Conservation (phyloP, 2,888 invertebrate species). For the Drosophila dives region DNA sequence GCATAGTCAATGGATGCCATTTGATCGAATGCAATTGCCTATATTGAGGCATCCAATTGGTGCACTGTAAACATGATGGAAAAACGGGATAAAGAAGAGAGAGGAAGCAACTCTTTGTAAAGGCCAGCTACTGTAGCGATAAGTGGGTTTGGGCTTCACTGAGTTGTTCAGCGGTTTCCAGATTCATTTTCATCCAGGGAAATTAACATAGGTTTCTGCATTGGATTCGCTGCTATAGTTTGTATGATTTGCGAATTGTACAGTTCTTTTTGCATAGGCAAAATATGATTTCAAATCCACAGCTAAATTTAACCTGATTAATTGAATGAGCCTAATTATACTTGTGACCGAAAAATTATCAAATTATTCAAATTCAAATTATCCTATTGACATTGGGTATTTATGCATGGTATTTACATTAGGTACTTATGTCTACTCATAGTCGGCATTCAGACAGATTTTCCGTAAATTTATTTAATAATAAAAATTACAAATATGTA, state of each 20-base stretch:
- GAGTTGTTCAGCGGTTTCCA: conserved; percentile 23
- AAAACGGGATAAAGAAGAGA: not conserved
- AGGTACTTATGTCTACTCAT: not conserved
- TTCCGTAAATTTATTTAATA: not conserved
- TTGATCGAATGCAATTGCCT: conserved; percentile 85
- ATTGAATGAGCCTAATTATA: not conserved
- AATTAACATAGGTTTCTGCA: conserved; percentile 54
- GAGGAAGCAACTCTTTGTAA: not conserved
- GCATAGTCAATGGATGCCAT: conserved; percentile 83
- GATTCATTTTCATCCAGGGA: conserved; percentile 28
- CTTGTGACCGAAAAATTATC: conserved; percentile 1
- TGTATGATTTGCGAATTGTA: conserved; percentile 58
- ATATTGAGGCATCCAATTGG: conserved; percentile 93
- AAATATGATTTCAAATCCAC: conserved; percentile 41
- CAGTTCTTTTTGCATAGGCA: conserved; percentile 47
- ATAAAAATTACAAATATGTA: too few relatives aligned
- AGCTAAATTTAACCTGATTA: conserved; percentile 35
- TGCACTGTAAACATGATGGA: conserved; percentile 85
- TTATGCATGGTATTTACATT: not conserved
- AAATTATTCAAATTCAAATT: not conserved
- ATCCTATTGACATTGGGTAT: conserved; percentile 1
- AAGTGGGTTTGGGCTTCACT: conserved; percentile 11
- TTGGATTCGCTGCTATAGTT: conserved; percentile 18
- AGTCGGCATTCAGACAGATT: not conserved
- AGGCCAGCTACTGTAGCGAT: not conserved